phyloP scores from a whole-genome alignment of 2,797 vertebrate species.

The Gorsachius magnificus region DNA sequence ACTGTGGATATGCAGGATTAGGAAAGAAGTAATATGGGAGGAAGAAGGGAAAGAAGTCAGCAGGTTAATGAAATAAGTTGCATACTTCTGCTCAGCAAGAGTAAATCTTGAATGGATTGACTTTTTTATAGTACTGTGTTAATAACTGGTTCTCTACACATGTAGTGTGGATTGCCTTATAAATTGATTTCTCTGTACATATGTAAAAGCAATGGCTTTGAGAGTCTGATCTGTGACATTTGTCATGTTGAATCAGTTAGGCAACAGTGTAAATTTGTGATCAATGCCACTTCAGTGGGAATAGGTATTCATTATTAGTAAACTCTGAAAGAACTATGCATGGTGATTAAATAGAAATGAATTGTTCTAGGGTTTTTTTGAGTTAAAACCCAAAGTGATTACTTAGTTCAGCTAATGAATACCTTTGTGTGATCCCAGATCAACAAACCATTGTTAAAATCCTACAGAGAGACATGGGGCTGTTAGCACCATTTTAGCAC shows the following conservation, averaged over 20 bases:
- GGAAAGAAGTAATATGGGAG: neutral
- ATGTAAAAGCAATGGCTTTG: constrained; percentile 56
- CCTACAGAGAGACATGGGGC: neutral
- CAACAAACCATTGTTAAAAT: neutral
- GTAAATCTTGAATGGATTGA: constrained; percentile 38
- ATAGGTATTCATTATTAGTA: constrained; percentile 63
- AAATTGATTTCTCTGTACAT: constrained; percentile 61
- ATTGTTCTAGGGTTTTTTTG: constrained; percentile 15
- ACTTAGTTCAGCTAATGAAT: constrained; percentile 42
- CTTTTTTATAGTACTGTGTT: constrained; percentile 37
- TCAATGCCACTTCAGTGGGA: constrained; percentile 54
- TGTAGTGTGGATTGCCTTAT: constrained; percentile 64
- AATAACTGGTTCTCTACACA: constrained; percentile 55
- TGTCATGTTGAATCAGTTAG: constrained; percentile 40
- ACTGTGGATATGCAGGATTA: neutral
- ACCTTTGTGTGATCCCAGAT: neutral
- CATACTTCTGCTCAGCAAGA: neutral
- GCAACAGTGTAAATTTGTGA: constrained; percentile 44
- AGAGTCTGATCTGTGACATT: constrained; percentile 38
- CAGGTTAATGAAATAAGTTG: constrained; percentile 63
- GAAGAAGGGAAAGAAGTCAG: neutral
- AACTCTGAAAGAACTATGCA: constrained; percentile 28
- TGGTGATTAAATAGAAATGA: constrained; percentile 56
- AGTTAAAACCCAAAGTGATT: constrained; percentile 1
- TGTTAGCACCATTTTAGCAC: neutral